Percentiles rank a stretch among this genome's conserved stretches.
These are phyloP conservation scores for Gasterosteus nipponicus DNA, from an alignment of 2,113 vertebrate species.

Conservation along the genomic window DNA sequence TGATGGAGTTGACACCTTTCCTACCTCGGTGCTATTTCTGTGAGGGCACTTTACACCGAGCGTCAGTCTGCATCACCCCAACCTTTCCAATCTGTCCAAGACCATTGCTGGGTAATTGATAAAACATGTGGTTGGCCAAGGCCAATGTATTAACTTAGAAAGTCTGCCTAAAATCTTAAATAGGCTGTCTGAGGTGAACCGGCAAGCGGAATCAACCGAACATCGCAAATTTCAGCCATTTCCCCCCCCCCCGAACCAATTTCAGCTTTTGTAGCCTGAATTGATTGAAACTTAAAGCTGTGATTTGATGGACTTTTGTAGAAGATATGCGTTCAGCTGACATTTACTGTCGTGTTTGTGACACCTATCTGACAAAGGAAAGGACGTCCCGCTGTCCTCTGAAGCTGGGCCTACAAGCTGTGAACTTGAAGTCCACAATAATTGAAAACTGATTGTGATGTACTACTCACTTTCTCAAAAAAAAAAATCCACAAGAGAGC, in stretches of 20 bases:
- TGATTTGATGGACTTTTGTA: constrained; percentile 4
- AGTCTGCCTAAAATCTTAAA: constrained; percentile 39
- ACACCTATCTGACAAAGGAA: not conserved
- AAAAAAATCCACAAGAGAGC: constrained; percentile 20
- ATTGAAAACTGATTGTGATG: constrained; percentile 21
- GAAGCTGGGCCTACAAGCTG: constrained; percentile 11
- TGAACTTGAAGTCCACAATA: constrained; percentile 9
- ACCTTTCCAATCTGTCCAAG: constrained; percentile 51
- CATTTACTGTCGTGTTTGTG: constrained; percentile 17
- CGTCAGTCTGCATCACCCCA: constrained; percentile 72
- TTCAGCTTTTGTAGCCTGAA: constrained; percentile 4
- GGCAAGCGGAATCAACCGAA: constrained; percentile 16
- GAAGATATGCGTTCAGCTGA: constrained; percentile 21
- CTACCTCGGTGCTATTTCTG: constrained; percentile 63
- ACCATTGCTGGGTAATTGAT: constrained; percentile 56
- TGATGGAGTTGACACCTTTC: constrained; percentile 70
- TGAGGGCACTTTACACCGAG: constrained; percentile 61
- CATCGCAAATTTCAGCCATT: constrained; percentile 34
- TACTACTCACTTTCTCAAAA: no score
- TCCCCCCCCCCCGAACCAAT: constrained; percentile 37
- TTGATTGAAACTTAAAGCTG: constrained; percentile 13
- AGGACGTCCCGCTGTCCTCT: constrained; percentile 15
- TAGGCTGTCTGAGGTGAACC: constrained; percentile 30
- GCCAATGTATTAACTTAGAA: constrained; percentile 35
- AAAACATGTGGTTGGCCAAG: constrained; percentile 36